Percentiles rank a stretch among this genome's conserved stretches.
These are phyloP conservation scores for Gambusia holbrooki DNA, from an alignment of 2,113 vertebrate species.

Conservation along the genomic window DNA sequence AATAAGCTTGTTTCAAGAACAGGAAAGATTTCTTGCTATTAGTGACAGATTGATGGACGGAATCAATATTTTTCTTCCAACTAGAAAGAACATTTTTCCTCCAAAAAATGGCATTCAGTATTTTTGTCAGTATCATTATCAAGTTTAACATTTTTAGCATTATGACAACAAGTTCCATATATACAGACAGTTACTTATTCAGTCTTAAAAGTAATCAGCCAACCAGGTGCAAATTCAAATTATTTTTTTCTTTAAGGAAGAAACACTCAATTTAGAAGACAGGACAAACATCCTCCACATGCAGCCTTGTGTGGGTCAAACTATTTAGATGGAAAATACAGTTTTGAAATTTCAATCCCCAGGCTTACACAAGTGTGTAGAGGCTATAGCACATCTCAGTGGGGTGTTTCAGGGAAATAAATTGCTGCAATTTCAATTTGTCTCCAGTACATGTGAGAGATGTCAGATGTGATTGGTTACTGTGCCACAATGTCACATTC, in stretches of 20 bases:
- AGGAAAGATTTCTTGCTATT: too few species aligned
- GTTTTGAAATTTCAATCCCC: neutral
- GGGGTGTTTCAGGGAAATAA: slow-evolving; percentile 28
- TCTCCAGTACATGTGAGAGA: slow-evolving; percentile 27
- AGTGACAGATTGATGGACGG: too few species aligned
- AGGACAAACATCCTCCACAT: neutral
- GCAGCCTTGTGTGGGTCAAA: neutral
- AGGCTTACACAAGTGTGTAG: neutral
- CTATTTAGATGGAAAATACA: slow-evolving; percentile 5
- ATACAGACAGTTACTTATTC: too few species aligned
- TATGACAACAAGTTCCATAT: too few species aligned
- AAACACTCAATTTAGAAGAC: neutral
- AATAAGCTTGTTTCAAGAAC: too few species aligned
- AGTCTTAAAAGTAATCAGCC: neutral
- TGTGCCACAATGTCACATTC: neutral
- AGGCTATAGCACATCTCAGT: slow-evolving; percentile 2
- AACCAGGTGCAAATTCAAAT: neutral
- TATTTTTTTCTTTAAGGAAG: neutral
- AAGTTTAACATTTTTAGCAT: too few species aligned
- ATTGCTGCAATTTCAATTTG: slow-evolving; percentile 34
- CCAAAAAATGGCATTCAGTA: too few species aligned
- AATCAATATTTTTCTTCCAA: too few species aligned
- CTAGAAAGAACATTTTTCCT: too few species aligned
- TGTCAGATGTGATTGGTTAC: slow-evolving; percentile 25
- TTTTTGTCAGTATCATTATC: too few species aligned